Base-by-base conservation (phyloP, 1,140 invertebrate genomes). In the Hycleus cichorii region DNA sequence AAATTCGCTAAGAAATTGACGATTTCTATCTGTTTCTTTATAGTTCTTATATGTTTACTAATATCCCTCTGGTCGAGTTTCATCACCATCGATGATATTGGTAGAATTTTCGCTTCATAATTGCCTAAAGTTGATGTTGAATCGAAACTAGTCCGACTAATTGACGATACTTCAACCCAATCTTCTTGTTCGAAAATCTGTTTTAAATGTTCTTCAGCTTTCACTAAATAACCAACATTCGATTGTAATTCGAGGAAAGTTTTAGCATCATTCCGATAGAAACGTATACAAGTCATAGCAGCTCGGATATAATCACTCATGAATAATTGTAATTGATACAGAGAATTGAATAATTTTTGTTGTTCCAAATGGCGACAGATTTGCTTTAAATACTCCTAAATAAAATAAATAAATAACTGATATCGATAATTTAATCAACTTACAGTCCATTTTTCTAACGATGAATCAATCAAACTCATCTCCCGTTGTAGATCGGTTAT, bases 261-360 rank as follows among this genome's bases (percentile, higher is more conserved):
- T 2, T 72, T 72, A 4, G 78, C 73, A 32, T 80, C 75, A 24
- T 80, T 74, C 1, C 80, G 72, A 67, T 88, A 89, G 67, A 89
- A 83, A 57, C 81, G 77, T 6, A 87, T 84, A 62, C 86, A 89
- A 0, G 86, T 86, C 73, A 89, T 87, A 0, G 86, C 81, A 0
- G 87, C 86, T 53, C 88, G 76, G 4, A 88, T 77, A 50, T 81
- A 80, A 71, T 89, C 87, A 6, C 79, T 80, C 63, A 85, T 81
- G 18, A 82, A 81, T 4, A 83, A 69, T 67, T 90, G 88, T 39
- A 89, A 62, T 47, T 84, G 80, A 73, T 89, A 88, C 2, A 90
- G 71, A 3, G 79, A 81, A 60, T 88, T 78, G 2, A 86, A 69
- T 2, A 82, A 77, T 48, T 81, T 78, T 24, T 79, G 80, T 61